These are phyloP conservation scores for Apostichopus californicus DNA, from an alignment of 35 echinoderm and acorn worm genomes.

Conservation along the genomic window DNA sequence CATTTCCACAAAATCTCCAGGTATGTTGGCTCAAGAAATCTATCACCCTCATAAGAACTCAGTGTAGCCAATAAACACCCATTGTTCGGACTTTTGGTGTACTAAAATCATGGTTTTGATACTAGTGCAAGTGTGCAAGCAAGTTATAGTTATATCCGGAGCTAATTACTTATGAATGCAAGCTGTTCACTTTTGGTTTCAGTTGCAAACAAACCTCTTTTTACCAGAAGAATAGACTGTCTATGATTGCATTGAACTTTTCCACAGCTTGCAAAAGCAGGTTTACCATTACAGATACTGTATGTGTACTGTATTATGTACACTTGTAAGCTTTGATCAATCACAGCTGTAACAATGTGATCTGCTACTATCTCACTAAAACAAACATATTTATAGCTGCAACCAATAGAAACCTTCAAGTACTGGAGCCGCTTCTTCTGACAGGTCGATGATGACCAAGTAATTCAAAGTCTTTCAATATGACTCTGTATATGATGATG, in stretches of 20 bases:
- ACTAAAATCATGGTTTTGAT: not conserved
- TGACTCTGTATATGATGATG: no score
- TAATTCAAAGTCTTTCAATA: no score
- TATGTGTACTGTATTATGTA: not conserved
- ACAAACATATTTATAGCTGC: not conserved
- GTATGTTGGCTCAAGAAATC: no score
- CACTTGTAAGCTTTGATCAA: not conserved
- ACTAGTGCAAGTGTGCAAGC: not conserved
- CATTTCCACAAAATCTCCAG: no score
- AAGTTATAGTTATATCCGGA: not conserved
- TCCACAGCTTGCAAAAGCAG: not conserved
- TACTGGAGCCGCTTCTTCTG: no score
- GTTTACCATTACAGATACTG: not conserved
- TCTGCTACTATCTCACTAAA: not conserved
- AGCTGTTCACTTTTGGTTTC: not conserved
- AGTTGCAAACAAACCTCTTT: not conserved
- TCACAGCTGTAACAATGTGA: not conserved
- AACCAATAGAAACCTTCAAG: not conserved
- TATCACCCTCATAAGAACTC: no score
- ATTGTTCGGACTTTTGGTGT: no score
- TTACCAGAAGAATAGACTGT: not conserved
- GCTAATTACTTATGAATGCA: not conserved
- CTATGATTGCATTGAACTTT: no score
- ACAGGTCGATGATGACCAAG: no score
- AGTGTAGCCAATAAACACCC: no score